A percentile compares a stretch with the other conserved stretches of the same genome.
Conservation (phyloP, 2,888 invertebrate genomes). For the Hypsopygia costalis region DNA sequence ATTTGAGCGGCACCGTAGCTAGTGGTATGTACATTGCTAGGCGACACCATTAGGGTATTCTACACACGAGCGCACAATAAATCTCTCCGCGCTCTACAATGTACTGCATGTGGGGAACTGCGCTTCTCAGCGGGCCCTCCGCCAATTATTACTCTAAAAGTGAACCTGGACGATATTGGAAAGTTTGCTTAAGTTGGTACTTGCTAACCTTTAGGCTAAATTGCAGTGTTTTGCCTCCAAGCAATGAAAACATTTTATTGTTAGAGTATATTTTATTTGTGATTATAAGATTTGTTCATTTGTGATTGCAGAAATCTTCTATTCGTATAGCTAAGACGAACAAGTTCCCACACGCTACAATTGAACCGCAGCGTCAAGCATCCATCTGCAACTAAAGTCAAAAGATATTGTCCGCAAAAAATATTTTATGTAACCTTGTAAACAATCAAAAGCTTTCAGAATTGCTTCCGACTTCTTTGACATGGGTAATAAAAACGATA, state of each 20-base stretch:
- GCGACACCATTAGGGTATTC: constrained; percentile 58
- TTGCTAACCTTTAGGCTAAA: background rate
- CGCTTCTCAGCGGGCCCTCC: constrained; percentile 37
- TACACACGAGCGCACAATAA: constrained; percentile 57
- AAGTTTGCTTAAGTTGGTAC: constrained; percentile 26
- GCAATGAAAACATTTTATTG: background rate
- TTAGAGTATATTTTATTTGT: too few relatives aligned
- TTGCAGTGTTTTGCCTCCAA: background rate
- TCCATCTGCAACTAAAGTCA: too few relatives aligned
- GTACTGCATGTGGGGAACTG: constrained; percentile 50
- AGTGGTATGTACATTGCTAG: constrained; percentile 34
- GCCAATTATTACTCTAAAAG: constrained; percentile 40
- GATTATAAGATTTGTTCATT: too few relatives aligned
- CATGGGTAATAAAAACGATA: constrained; percentile 24
- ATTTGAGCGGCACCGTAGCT: constrained; percentile 33
- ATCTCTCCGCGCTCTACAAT: constrained; percentile 51
- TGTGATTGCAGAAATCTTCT: too few relatives aligned
- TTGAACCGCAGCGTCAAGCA: too few relatives aligned
- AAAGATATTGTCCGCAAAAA: too few relatives aligned
- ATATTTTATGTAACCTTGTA: too few relatives aligned
- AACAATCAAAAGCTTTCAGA: background rate
- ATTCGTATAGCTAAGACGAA: too few relatives aligned
- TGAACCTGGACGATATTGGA: constrained; percentile 30
- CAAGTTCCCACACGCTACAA: too few relatives aligned
- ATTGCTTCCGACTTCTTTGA: constrained; percentile 6